A percentile compares a stretch with the other conserved stretches of the same genome.
Conservation (phyloP, 2,113 vertebrate species). For the Sturnus vulgaris region DNA sequence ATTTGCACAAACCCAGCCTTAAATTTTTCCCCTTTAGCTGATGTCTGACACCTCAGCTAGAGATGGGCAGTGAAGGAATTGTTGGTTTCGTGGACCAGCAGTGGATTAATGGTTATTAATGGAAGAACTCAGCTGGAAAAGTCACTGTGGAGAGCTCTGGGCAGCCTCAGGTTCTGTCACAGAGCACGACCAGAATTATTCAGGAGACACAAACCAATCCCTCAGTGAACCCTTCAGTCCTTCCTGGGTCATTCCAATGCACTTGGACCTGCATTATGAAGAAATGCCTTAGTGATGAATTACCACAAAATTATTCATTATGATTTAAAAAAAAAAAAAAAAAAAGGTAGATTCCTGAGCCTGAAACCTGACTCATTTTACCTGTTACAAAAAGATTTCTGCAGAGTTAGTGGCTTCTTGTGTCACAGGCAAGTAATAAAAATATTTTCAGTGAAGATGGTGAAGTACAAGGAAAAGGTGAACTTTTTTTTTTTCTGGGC, state of each 20-base stretch:
- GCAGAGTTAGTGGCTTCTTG: not conserved
- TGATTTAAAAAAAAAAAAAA: not conserved
- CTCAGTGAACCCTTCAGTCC: no score
- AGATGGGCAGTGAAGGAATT: not conserved
- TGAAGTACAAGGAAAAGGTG: not conserved
- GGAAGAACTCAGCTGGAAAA: not conserved
- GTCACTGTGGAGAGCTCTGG: not conserved
- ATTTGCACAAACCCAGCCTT: not conserved
- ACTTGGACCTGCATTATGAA: not conserved
- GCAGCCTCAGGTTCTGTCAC: not conserved
- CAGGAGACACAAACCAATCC: not conserved
- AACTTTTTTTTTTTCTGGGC: not conserved
- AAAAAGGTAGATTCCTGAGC: not conserved
- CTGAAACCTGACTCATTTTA: not conserved
- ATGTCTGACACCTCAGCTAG: rapidly evolving
- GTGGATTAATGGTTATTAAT: not conserved
- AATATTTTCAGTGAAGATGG: not conserved
- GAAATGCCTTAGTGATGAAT: not conserved
- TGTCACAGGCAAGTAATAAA: rapidly evolving
- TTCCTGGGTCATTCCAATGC: not conserved
- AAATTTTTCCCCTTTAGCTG: not conserved
- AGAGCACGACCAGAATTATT: not conserved
- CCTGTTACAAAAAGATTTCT: not conserved
- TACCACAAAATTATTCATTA: not conserved
- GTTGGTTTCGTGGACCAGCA: not conserved